A percentile compares a stretch with the other conserved stretches of the same genome.
Evolutionary conservation across 2,113 vertebrate species (phyloP).

Genomic region (Cyprinodon brontotheroides): DNA sequence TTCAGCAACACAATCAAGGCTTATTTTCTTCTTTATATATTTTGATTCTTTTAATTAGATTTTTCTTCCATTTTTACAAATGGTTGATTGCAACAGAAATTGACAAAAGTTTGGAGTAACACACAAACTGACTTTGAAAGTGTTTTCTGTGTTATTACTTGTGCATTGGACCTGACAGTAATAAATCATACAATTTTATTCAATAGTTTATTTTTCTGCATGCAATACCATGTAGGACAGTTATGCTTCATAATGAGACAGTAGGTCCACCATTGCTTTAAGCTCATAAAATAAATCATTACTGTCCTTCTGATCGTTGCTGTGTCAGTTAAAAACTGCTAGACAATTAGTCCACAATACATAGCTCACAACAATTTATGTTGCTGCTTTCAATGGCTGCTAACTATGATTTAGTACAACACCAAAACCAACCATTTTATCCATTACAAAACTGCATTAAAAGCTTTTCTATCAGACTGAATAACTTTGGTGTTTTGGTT

Average conservation of each 20-base stretch:
- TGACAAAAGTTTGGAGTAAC: no score
- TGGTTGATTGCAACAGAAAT: no score
- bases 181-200: neutral
- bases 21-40: no score
- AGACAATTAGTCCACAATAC: constrained; percentile 42
- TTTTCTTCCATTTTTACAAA: no score
- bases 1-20: no score
- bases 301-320: constrained; percentile 8
- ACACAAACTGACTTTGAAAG: no score
- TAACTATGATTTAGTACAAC: constrained; percentile 9
- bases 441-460: neutral
- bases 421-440: neutral
- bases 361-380: constrained; percentile 22
- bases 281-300: constrained; percentile 1
- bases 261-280: neutral
- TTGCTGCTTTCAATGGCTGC: neutral
- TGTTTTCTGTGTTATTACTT: neutral
- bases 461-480: no score
- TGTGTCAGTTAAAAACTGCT: constrained; percentile 35
- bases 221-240: neutral
- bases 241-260: neutral
- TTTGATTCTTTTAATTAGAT: no score
- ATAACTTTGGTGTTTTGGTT: no score
- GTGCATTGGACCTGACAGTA: neutral
- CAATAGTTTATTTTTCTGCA: neutral